Percentiles rank a stretch among this genome's conserved stretches.
phyloP scores from a whole-genome alignment of 2,797 vertebrate species.

The Darevskia mixta region DNA sequence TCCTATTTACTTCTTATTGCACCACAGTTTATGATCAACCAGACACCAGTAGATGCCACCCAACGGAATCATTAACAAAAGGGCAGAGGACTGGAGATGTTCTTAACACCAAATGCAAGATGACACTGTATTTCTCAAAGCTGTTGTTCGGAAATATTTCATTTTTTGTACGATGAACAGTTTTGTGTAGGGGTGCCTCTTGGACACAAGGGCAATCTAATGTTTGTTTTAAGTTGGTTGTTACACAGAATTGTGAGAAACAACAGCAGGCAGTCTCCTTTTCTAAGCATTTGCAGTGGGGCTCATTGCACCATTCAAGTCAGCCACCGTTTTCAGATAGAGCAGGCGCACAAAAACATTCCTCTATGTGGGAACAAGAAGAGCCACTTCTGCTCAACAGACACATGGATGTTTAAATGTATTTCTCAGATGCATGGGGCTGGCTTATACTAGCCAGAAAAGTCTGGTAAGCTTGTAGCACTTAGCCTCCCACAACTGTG shows the following conservation, averaged over 20 bases:
- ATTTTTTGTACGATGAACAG: neutral
- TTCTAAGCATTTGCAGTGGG: neutral
- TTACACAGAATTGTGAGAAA: neutral
- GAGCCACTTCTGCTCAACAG: neutral
- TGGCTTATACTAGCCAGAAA: no score
- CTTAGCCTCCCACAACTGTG: no score
- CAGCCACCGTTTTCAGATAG: neutral
- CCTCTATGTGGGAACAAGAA: neutral
- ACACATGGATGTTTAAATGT: no score
- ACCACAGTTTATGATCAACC: neutral
- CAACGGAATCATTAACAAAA: no score
- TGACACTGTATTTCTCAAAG: neutral
- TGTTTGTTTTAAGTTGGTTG: neutral
- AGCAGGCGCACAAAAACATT: neutral
- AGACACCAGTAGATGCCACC: neutral
- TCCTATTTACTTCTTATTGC: neutral
- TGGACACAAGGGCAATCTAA: neutral
- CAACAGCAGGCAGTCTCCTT: no score
- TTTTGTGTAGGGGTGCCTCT: neutral
- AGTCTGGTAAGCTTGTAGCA: no score
- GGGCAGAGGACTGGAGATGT: neutral
- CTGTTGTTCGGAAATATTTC: neutral
- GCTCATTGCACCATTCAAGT: neutral
- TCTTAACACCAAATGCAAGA: neutral
- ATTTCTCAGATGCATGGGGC: no score